Evolutionary conservation across 2,888 invertebrate species (phyloP).

Genomic region (Drosophila putrida): DNA sequence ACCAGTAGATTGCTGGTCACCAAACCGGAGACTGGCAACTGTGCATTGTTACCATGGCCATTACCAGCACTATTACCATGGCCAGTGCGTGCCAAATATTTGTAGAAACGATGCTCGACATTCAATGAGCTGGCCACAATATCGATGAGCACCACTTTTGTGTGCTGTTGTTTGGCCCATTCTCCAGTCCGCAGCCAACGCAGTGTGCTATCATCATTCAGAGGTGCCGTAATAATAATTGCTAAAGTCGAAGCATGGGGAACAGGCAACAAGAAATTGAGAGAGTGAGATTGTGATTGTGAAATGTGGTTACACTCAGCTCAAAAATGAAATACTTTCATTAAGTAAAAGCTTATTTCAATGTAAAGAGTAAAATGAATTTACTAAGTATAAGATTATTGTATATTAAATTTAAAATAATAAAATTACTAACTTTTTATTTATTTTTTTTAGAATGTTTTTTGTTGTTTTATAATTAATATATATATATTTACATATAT

Average conservation of each 20-base stretch:
- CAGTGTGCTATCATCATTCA: constrained; percentile 82
- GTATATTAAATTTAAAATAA: too few relatives aligned
- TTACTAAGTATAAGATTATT: too few relatives aligned
- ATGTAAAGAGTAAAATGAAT: too few relatives aligned
- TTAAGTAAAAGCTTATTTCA: too few relatives aligned
- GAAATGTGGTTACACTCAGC: background rate
- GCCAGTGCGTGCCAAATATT: constrained; percentile 77
- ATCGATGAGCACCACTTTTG: constrained; percentile 85
- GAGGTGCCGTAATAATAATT: constrained; percentile 83
- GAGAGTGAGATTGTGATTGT: background rate
- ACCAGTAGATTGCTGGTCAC: constrained; percentile 83
- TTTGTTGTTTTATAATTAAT: too few relatives aligned
- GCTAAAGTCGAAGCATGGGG: constrained; percentile 61
- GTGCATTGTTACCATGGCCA: constrained; percentile 17
- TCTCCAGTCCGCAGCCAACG: constrained; percentile 65
- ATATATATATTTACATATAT: too few relatives aligned
- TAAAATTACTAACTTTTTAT: background rate
- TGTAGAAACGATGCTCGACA: constrained; percentile 84
- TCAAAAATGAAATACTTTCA: too few relatives aligned
- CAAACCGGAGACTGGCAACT: constrained; percentile 57
- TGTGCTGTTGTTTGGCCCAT: constrained; percentile 65
- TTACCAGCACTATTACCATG: constrained; percentile 25
- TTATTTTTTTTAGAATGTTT: too few relatives aligned
- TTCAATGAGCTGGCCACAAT: constrained; percentile 84
- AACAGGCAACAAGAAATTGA: constrained; percentile 2